Conservation (phyloP, 2,113 vertebrate species). For the Leptobrachium leishanense region DNA sequence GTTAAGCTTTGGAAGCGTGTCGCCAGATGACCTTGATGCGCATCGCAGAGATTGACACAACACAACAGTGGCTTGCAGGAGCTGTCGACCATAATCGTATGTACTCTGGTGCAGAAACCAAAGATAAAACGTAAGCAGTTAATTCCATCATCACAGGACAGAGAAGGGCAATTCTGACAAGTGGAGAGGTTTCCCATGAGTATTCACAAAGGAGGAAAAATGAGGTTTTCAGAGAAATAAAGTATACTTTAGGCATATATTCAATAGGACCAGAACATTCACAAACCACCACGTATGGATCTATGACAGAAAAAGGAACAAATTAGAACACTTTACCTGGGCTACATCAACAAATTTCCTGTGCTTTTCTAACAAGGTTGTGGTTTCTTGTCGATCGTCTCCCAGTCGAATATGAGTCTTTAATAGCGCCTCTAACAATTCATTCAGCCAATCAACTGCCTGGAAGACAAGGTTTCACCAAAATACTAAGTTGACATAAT, state of each 20-base stretch:
- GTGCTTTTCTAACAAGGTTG: constrained; percentile 94
- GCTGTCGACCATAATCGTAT: constrained; percentile 93
- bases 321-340: constrained; percentile 72
- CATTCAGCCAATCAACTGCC: constrained; percentile 94
- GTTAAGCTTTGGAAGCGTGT: constrained; percentile 92
- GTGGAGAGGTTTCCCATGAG: not conserved
- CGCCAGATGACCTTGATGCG: constrained; percentile 91
- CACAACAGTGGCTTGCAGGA: constrained; percentile 95
- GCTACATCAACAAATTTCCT: constrained; percentile 97
- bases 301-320: too few relatives aligned
- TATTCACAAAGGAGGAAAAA: too few relatives aligned
- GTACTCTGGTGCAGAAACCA: constrained; percentile 78
- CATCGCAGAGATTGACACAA: constrained; percentile 94
- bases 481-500: too few relatives aligned
- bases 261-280: too few relatives aligned
- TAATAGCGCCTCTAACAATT: constrained; percentile 90
- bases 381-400: constrained; percentile 90
- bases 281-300: too few relatives aligned
- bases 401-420: constrained; percentile 92
- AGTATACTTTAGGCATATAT: too few relatives aligned
- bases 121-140: not conserved
- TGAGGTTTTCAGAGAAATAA: too few relatives aligned
- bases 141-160: not conserved
- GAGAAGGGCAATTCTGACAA: not conserved
- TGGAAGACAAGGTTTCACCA: constrained; percentile 52